These are phyloP conservation scores for Drosophila takahashii DNA, from an alignment of 1,140 invertebrate genomes.

Conservation along the genomic window DNA sequence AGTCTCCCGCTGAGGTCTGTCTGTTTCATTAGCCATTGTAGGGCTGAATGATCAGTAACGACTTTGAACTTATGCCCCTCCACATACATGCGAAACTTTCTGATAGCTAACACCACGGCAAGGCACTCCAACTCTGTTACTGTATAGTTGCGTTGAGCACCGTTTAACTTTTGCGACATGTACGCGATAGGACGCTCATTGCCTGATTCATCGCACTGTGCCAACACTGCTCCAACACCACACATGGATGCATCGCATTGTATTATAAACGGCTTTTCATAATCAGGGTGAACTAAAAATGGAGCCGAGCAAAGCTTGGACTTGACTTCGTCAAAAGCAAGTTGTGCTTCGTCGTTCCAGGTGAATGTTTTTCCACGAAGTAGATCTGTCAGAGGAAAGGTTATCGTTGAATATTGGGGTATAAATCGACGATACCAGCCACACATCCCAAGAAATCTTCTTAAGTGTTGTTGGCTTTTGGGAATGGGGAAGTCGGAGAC, in stretches of 20 bases:
- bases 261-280: conserved; percentile 5
- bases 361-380: background rate
- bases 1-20: background rate
- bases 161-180: conserved; percentile 15
- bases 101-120: conserved; percentile 2
- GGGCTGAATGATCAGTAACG: conserved; percentile 10
- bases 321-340: conserved; percentile 5
- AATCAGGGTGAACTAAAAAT: conserved; percentile 1
- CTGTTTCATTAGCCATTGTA: conserved; percentile 14
- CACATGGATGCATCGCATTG: conserved; percentile 11
- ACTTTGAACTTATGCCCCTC: conserved; percentile 20
- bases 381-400: too few relatives aligned
- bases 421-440: conserved; percentile 11
- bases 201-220: background rate
- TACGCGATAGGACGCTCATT: background rate
- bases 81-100: conserved; percentile 24
- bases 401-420: background rate
- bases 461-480: background rate
- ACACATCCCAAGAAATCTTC: conserved; percentile 3
- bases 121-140: conserved; percentile 21
- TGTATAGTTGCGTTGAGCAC: conserved; percentile 14
- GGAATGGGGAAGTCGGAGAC: background rate
- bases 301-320: conserved; percentile 7
- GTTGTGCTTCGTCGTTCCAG: conserved; percentile 2
- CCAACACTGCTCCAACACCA: background rate